A percentile compares a stretch with the other conserved stretches of the same genome.
Conservation (phyloP, 1,140 invertebrate genomes). For the Drosophila saltans region DNA sequence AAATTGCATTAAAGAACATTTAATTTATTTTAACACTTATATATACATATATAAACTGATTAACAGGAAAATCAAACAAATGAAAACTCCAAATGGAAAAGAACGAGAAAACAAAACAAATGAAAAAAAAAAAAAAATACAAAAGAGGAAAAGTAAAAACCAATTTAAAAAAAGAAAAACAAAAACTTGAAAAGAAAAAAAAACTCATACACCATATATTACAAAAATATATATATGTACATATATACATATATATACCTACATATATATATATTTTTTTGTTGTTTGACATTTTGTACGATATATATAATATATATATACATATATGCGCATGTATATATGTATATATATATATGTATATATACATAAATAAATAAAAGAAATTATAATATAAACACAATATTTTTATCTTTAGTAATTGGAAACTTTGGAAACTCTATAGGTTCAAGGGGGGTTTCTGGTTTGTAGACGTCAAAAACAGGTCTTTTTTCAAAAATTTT, state of each 20-base stretch:
- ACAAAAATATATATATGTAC: constrained; percentile 33
- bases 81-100: background rate
- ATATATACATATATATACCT: constrained; percentile 24
- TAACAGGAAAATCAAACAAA: constrained; percentile 1
- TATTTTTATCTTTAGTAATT: background rate
- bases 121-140: constrained; percentile 27
- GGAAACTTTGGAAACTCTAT: background rate
- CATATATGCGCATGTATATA: constrained; percentile 39
- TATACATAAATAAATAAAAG: constrained; percentile 57
- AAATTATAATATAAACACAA: constrained; percentile 48
- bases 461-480: too few relatives aligned
- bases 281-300: constrained; percentile 64
- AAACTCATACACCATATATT: constrained; percentile 51
- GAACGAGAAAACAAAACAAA: constrained; percentile 2
- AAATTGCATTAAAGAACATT: background rate
- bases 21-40: background rate
- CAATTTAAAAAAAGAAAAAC: constrained; percentile 39
- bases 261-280: constrained; percentile 46
- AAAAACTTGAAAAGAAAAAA: constrained; percentile 20
- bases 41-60: background rate
- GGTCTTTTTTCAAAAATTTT: too few relatives aligned
- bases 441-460: too few relatives aligned
- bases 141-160: constrained; percentile 39
- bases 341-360: constrained; percentile 51
- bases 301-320: constrained; percentile 35